A percentile compares a stretch with the other conserved stretches of the same genome.
These are phyloP conservation scores for Panagrolaimus sp. DNA, from an alignment of 1,140 invertebrate genomes.

Conservation along the genomic window DNA sequence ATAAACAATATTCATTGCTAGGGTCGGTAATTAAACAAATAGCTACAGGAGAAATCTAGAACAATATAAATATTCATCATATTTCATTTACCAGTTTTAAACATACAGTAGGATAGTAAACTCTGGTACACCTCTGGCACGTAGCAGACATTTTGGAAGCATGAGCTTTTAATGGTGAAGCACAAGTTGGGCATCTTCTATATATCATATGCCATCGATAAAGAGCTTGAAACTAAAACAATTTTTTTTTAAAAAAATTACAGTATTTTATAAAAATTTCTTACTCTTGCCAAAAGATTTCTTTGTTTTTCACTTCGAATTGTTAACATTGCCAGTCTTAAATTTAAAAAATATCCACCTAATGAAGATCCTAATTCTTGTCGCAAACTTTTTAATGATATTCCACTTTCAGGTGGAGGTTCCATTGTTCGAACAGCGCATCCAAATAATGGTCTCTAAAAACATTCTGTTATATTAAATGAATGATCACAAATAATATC, in stretches of 20 bases:
- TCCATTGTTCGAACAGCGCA: conserved; percentile 31
- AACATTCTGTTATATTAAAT: too few relatives aligned
- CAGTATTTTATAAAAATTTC: neutral
- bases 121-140: conserved; percentile 32
- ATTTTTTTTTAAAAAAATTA: too few relatives aligned
- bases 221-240: conserved; percentile 44
- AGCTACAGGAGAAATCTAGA: conserved; percentile 61
- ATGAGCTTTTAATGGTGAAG: conserved; percentile 26
- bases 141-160: conserved; percentile 44
- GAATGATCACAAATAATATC: too few relatives aligned
- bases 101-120: conserved; percentile 43
- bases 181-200: conserved; percentile 44
- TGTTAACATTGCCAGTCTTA: conserved; percentile 50
- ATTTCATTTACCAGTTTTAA: neutral
- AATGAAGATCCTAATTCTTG: conserved; percentile 23
- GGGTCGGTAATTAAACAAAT: conserved; percentile 63
- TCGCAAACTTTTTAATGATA: conserved; percentile 7
- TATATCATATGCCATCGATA: conserved; percentile 48
- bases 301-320: conserved; percentile 36
- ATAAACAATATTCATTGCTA: conserved; percentile 60
- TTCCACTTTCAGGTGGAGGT: conserved; percentile 40
- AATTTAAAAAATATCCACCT: conserved; percentile 49
- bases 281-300: conserved; percentile 32
- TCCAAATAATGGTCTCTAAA: conserved; percentile 42
- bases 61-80: conserved; percentile 18